Base-by-base conservation (phyloP, 2,797 vertebrate genomes). In the Etheostoma perlongum region DNA sequence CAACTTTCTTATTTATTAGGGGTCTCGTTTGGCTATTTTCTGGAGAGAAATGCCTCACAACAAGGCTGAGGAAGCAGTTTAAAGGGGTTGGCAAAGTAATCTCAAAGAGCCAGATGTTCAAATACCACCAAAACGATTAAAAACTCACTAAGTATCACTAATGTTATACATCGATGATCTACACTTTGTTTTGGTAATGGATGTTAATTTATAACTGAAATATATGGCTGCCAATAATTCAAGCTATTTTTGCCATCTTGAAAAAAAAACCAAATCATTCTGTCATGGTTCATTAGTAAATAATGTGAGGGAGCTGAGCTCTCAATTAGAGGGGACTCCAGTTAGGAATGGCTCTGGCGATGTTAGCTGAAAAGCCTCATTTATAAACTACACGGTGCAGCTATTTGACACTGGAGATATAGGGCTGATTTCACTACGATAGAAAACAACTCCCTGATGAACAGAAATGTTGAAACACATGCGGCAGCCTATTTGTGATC, bases 301-400 rank as follows among this genome's bases (percentile, higher is more conserved):
- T 89, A 83, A 92, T 90, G 84, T 88, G 84, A 91, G 80, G 81
- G 79, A 83, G 85, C 81, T 48, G 74, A 89, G 81, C 86, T 88
- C 88, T 88, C 83, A 88, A 89, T 92, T 88, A 85, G 33, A 27
- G 47, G 63, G 54, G 79, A 73, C 86, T 87, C 82, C 83, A 84
- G 79, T 80, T 76, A 81, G 82, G 87, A 88, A 74, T n/a, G 78
- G 77, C 67, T 65, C 84, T 44, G 59, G 72, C 44, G 7, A 57
- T 85, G 91, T 92, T 88, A 81, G 90, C 84, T 85, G 85, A 86
- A 93, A 85, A 63, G 48, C 81, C 86, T 90, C 71, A 89, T 90
- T 90, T 85, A 90, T 74, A 77, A 80, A 79, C 65, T 58, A 72
- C 69, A 52, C 12, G 78, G 67, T 70, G 81, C 81, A 79, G 78